These are phyloP conservation scores for Ameiurus melas DNA, from an alignment of 2,113 vertebrate genomes.

Conservation along the genomic window DNA sequence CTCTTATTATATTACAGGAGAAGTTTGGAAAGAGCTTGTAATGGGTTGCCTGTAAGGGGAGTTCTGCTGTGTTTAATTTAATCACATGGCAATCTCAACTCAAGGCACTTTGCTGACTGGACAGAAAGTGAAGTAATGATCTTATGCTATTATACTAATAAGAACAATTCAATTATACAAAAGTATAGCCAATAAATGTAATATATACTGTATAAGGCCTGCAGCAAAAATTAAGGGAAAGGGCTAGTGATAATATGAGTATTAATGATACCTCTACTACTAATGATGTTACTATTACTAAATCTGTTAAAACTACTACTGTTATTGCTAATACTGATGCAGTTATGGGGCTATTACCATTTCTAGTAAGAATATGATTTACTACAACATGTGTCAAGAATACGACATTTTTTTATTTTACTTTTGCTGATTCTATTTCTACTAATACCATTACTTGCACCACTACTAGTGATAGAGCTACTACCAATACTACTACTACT, in stretches of 20 bases:
- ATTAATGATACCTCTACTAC: background rate
- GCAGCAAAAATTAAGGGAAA: background rate
- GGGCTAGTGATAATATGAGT: background rate
- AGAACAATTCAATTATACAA: slow-evolving; percentile 40
- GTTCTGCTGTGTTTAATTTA: slow-evolving; percentile 30
- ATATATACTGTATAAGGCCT: background rate
- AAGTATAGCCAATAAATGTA: slow-evolving; percentile 36
- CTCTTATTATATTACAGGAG: slow-evolving; percentile 40
- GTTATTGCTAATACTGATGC: background rate
- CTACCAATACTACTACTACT: too few species aligned
- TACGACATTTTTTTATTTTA: background rate
- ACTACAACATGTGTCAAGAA: background rate
- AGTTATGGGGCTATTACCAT: background rate
- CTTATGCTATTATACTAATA: slow-evolving; percentile 33
- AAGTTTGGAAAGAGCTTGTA: slow-evolving; percentile 17
- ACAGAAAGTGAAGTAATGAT: slow-evolving; percentile 48
- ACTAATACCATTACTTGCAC: background rate
- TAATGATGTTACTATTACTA: background rate
- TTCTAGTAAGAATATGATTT: background rate
- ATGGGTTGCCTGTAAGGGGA: slow-evolving; percentile 42
- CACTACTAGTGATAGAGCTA: too few species aligned
- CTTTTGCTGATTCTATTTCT: background rate
- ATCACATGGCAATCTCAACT: slow-evolving; percentile 49
- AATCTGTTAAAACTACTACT: background rate
- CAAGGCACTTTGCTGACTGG: slow-evolving; percentile 64